Conservation (phyloP, 2,888 invertebrate genomes). For the Drosophila percnosoma region DNA sequence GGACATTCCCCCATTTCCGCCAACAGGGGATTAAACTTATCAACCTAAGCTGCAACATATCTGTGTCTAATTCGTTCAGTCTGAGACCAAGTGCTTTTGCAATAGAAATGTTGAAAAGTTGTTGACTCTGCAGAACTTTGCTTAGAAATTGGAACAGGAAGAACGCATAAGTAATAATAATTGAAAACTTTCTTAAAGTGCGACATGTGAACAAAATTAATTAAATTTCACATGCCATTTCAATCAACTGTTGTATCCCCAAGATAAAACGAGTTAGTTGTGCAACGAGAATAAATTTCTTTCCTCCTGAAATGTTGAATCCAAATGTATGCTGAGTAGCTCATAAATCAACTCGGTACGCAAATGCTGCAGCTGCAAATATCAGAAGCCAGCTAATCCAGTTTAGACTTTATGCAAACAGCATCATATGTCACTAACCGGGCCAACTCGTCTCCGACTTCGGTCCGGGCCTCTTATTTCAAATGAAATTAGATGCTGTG, state of each 20-base stretch:
- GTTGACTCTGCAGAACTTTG: neutral
- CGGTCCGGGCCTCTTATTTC: constrained; percentile 23
- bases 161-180: constrained; percentile 46
- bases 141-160: constrained; percentile 31
- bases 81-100: constrained; percentile 72
- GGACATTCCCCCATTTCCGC: constrained; percentile 5
- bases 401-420: constrained; percentile 63
- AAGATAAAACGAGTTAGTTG: neutral
- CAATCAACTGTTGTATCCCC: constrained; percentile 13
- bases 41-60: constrained; percentile 33
- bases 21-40: constrained; percentile 20
- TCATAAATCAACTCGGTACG: constrained; percentile 54
- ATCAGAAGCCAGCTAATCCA: constrained; percentile 50
- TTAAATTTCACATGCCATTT: constrained; percentile 38
- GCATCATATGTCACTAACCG: constrained; percentile 56
- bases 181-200: constrained; percentile 49
- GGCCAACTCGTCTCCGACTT: constrained; percentile 22
- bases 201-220: constrained; percentile 39
- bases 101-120: constrained; percentile 58
- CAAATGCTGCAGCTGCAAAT: constrained; percentile 55
- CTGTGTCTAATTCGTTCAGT: constrained; percentile 60
- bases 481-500: constrained; percentile 74
- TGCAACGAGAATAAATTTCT: neutral
- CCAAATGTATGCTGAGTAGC: constrained; percentile 19
- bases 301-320: constrained; percentile 23